These are phyloP conservation scores for Choreutis nemorana DNA, from an alignment of 2,888 invertebrate species.

Conservation along the genomic window DNA sequence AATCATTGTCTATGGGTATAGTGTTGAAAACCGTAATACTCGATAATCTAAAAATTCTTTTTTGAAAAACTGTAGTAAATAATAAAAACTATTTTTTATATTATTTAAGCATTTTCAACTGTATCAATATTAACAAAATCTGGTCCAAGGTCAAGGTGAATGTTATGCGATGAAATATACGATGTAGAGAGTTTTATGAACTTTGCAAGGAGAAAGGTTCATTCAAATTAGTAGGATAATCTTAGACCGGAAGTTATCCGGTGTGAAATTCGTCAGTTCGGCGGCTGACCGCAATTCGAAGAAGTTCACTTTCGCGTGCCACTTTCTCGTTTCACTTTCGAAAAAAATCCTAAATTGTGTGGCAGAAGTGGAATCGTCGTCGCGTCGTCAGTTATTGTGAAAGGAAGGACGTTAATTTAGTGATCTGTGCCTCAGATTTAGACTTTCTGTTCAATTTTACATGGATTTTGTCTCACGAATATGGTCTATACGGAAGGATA, in stretches of 20 bases:
- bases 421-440: slow-evolving; percentile 28
- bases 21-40: no score
- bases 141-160: slow-evolving; percentile 21
- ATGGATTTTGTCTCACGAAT: slow-evolving; percentile 45
- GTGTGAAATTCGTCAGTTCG: slow-evolving; percentile 37
- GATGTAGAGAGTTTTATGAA: slow-evolving; percentile 6
- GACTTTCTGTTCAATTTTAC: slow-evolving; percentile 16
- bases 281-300: slow-evolving; percentile 36
- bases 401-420: slow-evolving; percentile 17
- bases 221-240: slow-evolving; percentile 20
- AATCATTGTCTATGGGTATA: no score
- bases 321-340: slow-evolving; percentile 53
- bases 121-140: no score
- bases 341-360: slow-evolving; percentile 30
- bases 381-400: slow-evolving; percentile 7
- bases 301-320: slow-evolving; percentile 38
- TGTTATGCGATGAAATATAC: slow-evolving; percentile 10
- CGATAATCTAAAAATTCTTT: no score
- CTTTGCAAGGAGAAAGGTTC: slow-evolving; percentile 10
- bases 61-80: no score
- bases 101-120: no score
- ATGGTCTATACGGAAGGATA: slow-evolving; percentile 73
- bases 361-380: slow-evolving; percentile 16
- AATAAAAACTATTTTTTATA: no score
- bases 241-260: slow-evolving; percentile 22